A percentile compares a stretch with the other conserved stretches of the same genome.
Evolutionary conservation across 2,888 invertebrate species (phyloP).

Genomic region (Drepanosiphum platanoidis): DNA sequence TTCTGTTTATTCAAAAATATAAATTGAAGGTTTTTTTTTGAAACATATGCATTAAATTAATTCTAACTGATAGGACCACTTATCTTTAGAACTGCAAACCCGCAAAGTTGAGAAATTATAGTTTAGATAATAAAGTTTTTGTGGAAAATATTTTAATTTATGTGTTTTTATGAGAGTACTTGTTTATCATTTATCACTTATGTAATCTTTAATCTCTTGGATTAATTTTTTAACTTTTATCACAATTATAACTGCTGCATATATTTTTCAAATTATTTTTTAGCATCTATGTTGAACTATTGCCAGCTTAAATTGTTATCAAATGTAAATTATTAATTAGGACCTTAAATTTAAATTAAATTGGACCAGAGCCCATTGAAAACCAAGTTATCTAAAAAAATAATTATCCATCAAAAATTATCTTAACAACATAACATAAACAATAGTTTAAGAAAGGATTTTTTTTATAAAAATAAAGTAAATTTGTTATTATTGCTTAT

Average conservation of each 20-base stretch:
- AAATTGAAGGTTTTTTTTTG: too few species aligned
- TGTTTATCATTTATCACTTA: not conserved
- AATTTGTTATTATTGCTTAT: slow-evolving; percentile 25
- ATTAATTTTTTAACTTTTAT: not conserved
- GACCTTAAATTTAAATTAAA: not conserved
- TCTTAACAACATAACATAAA: too few species aligned
- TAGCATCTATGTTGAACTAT: not conserved
- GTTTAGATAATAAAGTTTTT: not conserved
- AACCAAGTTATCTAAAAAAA: not conserved
- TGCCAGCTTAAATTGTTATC: not conserved
- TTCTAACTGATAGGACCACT: too few species aligned
- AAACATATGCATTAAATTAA: too few species aligned
- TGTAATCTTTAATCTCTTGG: too few species aligned
- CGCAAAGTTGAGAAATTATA: too few species aligned
- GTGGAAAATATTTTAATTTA: not conserved
- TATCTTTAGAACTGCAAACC: too few species aligned
- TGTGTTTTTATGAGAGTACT: not conserved
- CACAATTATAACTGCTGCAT: not conserved
- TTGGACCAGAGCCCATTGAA: not conserved
- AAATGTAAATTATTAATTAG: not conserved
- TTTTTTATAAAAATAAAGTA: too few species aligned
- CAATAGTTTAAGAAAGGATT: too few species aligned
- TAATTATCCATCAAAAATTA: not conserved
- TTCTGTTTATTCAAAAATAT: too few species aligned
- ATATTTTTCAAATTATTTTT: not conserved